These are phyloP conservation scores for Bovichtus diacanthus DNA, from an alignment of 2,797 vertebrate genomes.

Conservation along the genomic window DNA sequence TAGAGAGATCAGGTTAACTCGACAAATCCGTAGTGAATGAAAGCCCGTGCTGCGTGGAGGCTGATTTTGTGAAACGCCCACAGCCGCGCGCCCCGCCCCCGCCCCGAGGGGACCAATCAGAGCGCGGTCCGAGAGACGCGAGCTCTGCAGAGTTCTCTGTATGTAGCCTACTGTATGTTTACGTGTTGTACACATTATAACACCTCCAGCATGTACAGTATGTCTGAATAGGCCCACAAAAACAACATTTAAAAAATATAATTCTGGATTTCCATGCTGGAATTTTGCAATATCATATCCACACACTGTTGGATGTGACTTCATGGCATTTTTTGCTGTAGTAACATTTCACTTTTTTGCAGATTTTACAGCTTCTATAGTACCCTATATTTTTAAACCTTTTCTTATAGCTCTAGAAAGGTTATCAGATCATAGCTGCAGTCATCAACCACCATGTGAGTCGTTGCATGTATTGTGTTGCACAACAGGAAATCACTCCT, in stretches of 20 bases:
- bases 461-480: background rate
- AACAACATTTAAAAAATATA: background rate
- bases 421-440: background rate
- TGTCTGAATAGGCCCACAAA: background rate
- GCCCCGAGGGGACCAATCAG: conserved; percentile 68
- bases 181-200: conserved; percentile 11
- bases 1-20: background rate
- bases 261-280: background rate
- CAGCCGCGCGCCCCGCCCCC: conserved; percentile 64
- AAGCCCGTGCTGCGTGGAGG: conserved; percentile 21
- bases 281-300: background rate
- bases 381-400: too few species aligned
- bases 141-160: conserved; percentile 8
- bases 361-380: background rate
- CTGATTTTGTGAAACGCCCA: conserved; percentile 79
- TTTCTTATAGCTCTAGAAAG: background rate
- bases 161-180: conserved; percentile 7
- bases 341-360: background rate
- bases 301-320: background rate
- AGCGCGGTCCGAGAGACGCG: conserved; percentile 67
- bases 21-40: conserved; percentile 76
- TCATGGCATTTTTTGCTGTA: too few species aligned
- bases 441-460: background rate
- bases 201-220: background rate
- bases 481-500: background rate